These are phyloP conservation scores for Ramphastos sulfuratus DNA, from an alignment of 2,113 vertebrate genomes.

Conservation along the genomic window DNA sequence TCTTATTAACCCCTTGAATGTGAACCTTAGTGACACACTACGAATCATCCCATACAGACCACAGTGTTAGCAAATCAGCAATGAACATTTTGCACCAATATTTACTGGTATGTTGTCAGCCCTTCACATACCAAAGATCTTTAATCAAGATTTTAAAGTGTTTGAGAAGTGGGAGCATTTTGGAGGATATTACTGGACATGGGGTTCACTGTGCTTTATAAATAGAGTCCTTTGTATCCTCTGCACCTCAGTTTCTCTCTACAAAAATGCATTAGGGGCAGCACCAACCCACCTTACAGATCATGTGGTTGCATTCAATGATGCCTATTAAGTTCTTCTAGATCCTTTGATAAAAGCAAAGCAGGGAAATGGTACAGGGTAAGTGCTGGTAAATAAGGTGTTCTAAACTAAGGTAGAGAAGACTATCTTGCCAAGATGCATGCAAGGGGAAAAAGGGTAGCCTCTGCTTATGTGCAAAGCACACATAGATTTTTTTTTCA, in stretches of 20 bases:
- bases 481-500: not conserved
- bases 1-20: not conserved
- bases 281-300: not conserved
- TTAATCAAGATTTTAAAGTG: not conserved
- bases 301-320: not conserved
- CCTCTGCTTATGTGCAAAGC: not conserved
- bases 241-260: not conserved
- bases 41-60: not conserved
- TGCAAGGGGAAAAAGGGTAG: not conserved
- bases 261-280: not conserved
- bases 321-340: not conserved
- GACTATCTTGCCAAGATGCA: not conserved
- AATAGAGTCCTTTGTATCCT: not conserved
- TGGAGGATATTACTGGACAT: not conserved
- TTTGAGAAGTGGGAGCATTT: not conserved
- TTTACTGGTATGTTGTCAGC: not conserved
- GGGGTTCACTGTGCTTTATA: not conserved
- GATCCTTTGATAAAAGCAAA: not conserved
- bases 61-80: not conserved
- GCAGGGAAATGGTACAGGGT: not conserved
- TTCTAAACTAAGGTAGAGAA: not conserved
- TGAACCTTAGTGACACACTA: not conserved
- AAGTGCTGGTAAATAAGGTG: not conserved
- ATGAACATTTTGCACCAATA: not conserved
- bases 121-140: not conserved